Evolutionary conservation across 64 coral and sea anemone genomes (phyloP), one percentile per base, ranked within the genome.

Genomic region (Exaiptasia diaphana): DNA sequence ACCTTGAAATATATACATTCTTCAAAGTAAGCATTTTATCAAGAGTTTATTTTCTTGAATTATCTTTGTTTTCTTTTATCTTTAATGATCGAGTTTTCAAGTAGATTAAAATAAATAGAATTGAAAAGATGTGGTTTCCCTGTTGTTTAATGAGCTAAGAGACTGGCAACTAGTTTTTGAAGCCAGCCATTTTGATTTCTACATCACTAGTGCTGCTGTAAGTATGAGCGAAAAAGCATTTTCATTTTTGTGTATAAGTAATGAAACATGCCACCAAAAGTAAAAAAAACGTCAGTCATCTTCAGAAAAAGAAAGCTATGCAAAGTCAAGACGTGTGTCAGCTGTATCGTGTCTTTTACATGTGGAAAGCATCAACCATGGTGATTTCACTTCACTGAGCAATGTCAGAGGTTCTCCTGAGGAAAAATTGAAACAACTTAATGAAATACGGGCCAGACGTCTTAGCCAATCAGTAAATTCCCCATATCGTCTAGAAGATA

Each of bases 351-450:
- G 83, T 87, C 76, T 87, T 50, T 77, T 87, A 40, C 83, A 77
- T 40, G 27, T 17, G 57, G 41, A 49, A 38, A 17, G 44, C 3
- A 45, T 68, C 69, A 2, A 87, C 23, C 60, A 87, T 77, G 58
- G 29, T 28, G 72, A 77, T 67, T 87, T 77, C 18, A 87, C 83
- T 2, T 30, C 72, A 67, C 8, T 87, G 24, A 87, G 72, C 40
- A 87, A 77, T 53, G 72, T 77, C 28, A 67, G 68, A 26, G 59
- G 83, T 68, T 65, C 56, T 87, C 44, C 83, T 38, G 41, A 20
- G 46, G 83, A 87, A 20, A 76, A 77, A 48, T 46, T 87, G 3
- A 31, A 41, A 55, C 57, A 77, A n/a, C 57, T 87, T 46, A 65
- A 53, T 15, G 31, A 87, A 34, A 77, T 87, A 56, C 55, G 72